Conservation (phyloP, 2,113 vertebrate species). For the Ramphastos sulfuratus region DNA sequence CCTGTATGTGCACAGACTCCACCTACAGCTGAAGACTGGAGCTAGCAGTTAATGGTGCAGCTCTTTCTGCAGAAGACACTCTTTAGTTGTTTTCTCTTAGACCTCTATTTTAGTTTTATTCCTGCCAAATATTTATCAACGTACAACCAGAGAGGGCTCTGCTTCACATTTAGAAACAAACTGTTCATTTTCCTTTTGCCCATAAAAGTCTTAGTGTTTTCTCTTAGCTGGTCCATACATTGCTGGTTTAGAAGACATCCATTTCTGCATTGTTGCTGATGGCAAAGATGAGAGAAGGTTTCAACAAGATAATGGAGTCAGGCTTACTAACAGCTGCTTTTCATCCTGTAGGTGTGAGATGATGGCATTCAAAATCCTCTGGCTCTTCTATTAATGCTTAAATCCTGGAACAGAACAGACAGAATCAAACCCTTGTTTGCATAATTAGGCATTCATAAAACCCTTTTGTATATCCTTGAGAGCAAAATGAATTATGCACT, state of each 20-base stretch:
- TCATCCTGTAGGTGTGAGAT: background rate
- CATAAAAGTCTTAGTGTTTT: background rate
- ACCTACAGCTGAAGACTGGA: fast-evolving
- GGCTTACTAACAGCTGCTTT: background rate
- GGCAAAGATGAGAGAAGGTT: background rate
- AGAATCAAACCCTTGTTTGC: background rate
- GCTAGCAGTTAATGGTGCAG: background rate
- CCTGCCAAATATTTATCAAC: background rate
- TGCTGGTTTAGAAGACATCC: background rate
- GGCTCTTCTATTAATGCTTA: background rate
- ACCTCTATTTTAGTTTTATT: background rate
- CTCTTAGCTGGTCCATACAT: fast-evolving
- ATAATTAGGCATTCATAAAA: background rate
- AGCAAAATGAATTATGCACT: background rate
- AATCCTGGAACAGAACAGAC: constrained; percentile 28
- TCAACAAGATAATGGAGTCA: background rate
- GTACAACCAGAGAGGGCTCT: background rate
- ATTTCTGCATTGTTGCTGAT: fast-evolving
- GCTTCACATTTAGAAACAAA: background rate
- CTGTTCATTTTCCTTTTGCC: background rate
- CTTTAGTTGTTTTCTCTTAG: background rate
- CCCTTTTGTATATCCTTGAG: background rate
- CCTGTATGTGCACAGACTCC: no score
- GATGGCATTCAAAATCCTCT: background rate
- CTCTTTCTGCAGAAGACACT: background rate